Base-by-base conservation (phyloP, 2,888 invertebrate genomes). In the Rhogogaster chlorosoma region DNA sequence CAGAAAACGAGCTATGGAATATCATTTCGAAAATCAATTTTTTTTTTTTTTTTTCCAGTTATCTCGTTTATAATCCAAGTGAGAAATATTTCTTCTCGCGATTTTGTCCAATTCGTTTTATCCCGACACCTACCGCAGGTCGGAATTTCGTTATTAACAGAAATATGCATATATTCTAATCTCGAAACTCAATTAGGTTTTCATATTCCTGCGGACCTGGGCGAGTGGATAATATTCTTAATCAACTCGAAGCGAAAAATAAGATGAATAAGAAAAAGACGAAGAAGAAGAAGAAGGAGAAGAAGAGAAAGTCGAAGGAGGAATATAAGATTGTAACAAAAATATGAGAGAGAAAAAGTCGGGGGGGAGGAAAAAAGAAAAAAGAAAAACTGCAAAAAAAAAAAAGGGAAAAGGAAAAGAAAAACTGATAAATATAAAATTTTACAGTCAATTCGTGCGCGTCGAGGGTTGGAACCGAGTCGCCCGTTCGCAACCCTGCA, bases 381-480 rank as follows among this genome's bases (percentile, higher is more conserved):
- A 32, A 29, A 42, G 15, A 12, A 70, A 49, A 67, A 64, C 18
- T 9, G 0, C 10, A 38, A 22, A 26, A 82, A 64, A 42, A 42
- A 22, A 26, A 12, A 29, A 42, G 9, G 57, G 22, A 38, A 26
- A n/a, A 32, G 9, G 67, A 42, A 42, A 49, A 49, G 22, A 70
- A 67, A 80, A 84, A 80, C 15, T 45, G 29, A 77, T 84, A 67
- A 80, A 84, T 84, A 80, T 84, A 84, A 77, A 77, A 80, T 80
- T 84, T 84, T 80, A 84, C 67, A 36, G 78, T 67, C 78, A 77
- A 84, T 61, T 67, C 67, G 32, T 32, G 77, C n/a, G 15, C 10
- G 71, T n/a, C 22, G 36, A 38, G 32, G 70, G 53, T 26, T n/a
- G 36, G 78, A 57, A 29, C 29, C 18, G 57, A 49, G 49, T 57